These are phyloP conservation scores for Sylvilagus bachmani DNA, from an alignment of 2,113 vertebrate species.

Conservation along the genomic window DNA sequence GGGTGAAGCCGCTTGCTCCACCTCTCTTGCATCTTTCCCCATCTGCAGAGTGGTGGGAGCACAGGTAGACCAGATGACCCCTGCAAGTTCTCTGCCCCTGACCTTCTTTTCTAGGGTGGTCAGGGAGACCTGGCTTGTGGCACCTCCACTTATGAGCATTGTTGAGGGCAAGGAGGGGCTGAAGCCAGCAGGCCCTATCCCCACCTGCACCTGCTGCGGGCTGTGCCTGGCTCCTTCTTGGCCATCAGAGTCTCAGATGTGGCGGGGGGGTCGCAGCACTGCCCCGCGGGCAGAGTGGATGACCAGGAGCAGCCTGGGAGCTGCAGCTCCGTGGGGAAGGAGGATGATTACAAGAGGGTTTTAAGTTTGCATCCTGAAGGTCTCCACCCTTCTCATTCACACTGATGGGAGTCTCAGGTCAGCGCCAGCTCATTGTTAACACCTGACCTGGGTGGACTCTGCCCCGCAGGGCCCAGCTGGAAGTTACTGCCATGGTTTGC, in stretches of 20 bases:
- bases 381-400: neutral
- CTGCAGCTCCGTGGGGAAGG: neutral
- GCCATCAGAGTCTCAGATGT: neutral
- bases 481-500: neutral
- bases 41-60: neutral
- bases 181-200: neutral
- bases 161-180: neutral
- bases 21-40: neutral
- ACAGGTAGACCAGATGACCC: neutral
- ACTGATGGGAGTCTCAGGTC: neutral
- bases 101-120: neutral
- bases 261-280: neutral
- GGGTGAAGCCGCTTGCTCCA: neutral
- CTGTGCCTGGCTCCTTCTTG: neutral
- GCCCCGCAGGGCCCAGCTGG: neutral
- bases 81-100: neutral
- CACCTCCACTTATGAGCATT: neutral
- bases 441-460: neutral
- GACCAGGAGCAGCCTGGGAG: neutral
- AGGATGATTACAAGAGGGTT: neutral
- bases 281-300: neutral
- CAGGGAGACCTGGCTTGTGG: neutral
- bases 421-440: neutral
- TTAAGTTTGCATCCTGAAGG: neutral
- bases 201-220: accelerated